Evolutionary conservation across 2,113 vertebrate species (phyloP).

Genomic region (Muscicapa adusta): DNA sequence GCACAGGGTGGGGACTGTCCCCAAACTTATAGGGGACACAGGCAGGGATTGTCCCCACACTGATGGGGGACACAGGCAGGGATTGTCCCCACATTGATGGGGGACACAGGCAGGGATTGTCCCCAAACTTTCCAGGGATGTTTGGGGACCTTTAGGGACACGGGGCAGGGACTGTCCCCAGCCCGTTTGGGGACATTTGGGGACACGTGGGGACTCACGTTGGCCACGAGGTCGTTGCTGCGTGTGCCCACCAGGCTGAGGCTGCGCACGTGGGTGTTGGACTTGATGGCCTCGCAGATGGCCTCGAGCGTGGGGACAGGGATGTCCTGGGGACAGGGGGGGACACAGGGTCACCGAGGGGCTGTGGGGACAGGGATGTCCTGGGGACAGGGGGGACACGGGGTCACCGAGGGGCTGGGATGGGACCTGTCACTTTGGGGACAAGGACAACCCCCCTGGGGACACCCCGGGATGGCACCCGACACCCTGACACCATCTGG

Average conservation of each 20-base stretch:
- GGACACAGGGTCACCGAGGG: background rate
- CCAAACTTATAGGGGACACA: too few species aligned
- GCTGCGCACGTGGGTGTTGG: slow-evolving; percentile 83
- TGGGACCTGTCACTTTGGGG: background rate
- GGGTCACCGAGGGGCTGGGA: background rate
- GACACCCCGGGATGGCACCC: background rate
- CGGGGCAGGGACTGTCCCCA: background rate
- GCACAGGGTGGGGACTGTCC: too few species aligned
- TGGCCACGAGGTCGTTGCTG: slow-evolving; percentile 92
- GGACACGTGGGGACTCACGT: slow-evolving; percentile 65
- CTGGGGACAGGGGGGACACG: background rate
- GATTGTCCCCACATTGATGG: too few species aligned
- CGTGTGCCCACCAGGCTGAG: slow-evolving; percentile 91
- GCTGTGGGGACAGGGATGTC: slow-evolving; percentile 83
- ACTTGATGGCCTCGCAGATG: slow-evolving; percentile 87
- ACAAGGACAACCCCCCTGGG: background rate
- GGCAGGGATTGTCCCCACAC: background rate
- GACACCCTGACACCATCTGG: background rate
- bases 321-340: slow-evolving; percentile 77
- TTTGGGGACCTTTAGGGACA: too few species aligned
- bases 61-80: too few species aligned
- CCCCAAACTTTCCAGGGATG: too few species aligned
- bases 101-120: too few species aligned
- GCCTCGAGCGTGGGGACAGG: slow-evolving; percentile 84
- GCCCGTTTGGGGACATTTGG: background rate